Percentiles rank a stretch among this genome's conserved stretches.
phyloP scores from a whole-genome alignment of 2,113 vertebrate species.

The Callocephalon fimbriatum region DNA sequence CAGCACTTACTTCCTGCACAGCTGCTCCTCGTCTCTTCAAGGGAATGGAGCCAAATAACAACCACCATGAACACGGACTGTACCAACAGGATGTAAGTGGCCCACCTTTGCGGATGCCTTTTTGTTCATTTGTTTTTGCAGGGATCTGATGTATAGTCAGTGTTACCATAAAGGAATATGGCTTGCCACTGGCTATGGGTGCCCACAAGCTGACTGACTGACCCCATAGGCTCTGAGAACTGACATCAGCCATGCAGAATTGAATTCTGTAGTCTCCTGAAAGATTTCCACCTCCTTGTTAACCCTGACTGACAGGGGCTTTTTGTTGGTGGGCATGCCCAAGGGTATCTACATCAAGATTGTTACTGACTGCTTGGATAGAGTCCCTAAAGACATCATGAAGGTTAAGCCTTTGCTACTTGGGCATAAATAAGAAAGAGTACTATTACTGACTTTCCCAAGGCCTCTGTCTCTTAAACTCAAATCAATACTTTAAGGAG shows the following conservation, averaged over 20 bases:
- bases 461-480: not conserved
- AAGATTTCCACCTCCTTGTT: not conserved
- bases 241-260: not conserved
- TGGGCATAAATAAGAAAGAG: not conserved
- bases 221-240: not conserved
- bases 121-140: not conserved
- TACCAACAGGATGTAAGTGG: conserved; percentile 37
- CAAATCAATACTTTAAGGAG: not conserved
- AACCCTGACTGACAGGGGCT: not conserved
- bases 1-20: not conserved
- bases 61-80: not conserved
- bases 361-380: not conserved
- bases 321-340: not conserved
- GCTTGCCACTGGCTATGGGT: not conserved
- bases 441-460: not conserved
- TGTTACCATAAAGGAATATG: not conserved
- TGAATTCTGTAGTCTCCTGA: not conserved
- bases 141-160: not conserved
- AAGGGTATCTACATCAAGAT: not conserved
- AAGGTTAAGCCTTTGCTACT: not conserved
- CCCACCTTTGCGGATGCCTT: not conserved
- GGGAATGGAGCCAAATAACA: conserved; percentile 12
- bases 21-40: not conserved
- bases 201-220: rapidly evolving
- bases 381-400: not conserved